These are phyloP conservation scores for Saguinus imperator DNA, from an alignment of 2,113 vertebrate genomes.

Conservation along the genomic window DNA sequence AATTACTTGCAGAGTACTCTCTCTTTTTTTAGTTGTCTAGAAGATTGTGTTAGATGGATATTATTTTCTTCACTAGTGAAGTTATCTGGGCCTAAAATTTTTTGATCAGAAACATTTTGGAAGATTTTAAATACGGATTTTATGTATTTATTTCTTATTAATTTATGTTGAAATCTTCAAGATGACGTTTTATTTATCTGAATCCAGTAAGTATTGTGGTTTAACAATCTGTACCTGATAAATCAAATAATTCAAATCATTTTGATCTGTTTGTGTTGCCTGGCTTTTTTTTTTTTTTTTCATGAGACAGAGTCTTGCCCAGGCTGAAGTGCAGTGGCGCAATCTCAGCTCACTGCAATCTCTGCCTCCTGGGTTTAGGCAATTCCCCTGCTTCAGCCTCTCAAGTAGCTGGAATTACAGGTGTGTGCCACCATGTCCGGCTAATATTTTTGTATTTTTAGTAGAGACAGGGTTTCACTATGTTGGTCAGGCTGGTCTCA, in stretches of 20 bases:
- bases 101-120: neutral
- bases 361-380: no score
- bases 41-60: neutral
- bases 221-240: conserved; percentile 27
- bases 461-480: no score
- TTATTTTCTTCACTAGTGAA: neutral
- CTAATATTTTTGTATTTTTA: no score
- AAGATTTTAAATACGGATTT: neutral
- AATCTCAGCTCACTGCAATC: no score
- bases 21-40: neutral
- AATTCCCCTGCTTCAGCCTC: no score
- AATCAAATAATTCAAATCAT: conserved; percentile 35
- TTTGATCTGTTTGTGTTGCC: neutral
- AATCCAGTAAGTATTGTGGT: neutral
- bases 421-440: no score
- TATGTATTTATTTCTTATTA: neutral
- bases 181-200: conserved; percentile 10
- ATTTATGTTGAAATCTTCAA: conserved; percentile 33
- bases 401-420: no score
- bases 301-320: no score
- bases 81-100: no score
- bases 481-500: no score
- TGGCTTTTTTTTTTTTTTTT: neutral
- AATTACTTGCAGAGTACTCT: neutral
- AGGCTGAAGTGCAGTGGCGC: no score